Percentiles rank a stretch among this genome's conserved stretches.
Evolutionary conservation across 92 coral and sea anemone species (phyloP).

Genomic region (Epizoanthus fatuus): DNA sequence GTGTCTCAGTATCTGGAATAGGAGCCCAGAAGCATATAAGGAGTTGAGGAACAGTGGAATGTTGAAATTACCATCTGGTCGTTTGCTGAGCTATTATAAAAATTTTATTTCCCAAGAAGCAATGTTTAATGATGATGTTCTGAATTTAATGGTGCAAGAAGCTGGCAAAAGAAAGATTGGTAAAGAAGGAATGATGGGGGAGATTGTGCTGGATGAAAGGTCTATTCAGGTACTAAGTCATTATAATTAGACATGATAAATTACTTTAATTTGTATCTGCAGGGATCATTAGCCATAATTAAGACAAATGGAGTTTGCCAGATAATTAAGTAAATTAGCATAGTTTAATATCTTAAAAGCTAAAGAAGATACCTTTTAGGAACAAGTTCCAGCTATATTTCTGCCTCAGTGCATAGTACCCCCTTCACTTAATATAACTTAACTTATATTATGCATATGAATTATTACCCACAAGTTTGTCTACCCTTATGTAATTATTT

Average conservation of each 20-base stretch:
- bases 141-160: constrained; percentile 55
- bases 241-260: not conserved
- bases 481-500: not conserved
- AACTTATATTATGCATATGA: not conserved
- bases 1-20: constrained; percentile 59
- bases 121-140: constrained; percentile 42
- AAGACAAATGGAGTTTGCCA: too few relatives aligned
- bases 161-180: constrained; percentile 36
- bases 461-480: too few relatives aligned
- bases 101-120: constrained; percentile 42
- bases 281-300: too few relatives aligned
- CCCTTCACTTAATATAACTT: too few relatives aligned
- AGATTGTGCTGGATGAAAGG: constrained; percentile 70
- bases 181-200: constrained; percentile 51
- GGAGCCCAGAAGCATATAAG: constrained; percentile 67
- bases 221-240: constrained; percentile 50
- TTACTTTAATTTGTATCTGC: not conserved
- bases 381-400: too few relatives aligned
- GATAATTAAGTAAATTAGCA: too few relatives aligned
- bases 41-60: constrained; percentile 56
- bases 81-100: constrained; percentile 45
- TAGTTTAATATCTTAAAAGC: too few relatives aligned
- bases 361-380: too few relatives aligned
- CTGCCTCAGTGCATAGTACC: too few relatives aligned
- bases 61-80: constrained; percentile 55